Percentiles rank a stretch among this genome's conserved stretches.
These are phyloP conservation scores for Homarus americanus DNA, from an alignment of 1,140 invertebrate species.

Conservation along the genomic window DNA sequence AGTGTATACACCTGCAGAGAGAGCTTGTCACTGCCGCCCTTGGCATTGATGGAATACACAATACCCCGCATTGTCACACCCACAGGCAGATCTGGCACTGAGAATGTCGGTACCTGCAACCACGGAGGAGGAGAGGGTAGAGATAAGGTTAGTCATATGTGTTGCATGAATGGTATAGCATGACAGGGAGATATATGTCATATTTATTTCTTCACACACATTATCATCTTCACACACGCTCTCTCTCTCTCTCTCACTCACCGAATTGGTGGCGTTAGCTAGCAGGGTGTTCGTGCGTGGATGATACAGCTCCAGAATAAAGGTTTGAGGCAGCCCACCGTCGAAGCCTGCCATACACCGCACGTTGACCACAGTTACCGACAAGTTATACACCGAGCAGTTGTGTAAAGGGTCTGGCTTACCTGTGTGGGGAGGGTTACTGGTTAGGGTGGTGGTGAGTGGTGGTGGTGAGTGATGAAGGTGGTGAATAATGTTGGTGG, in stretches of 20 bases:
- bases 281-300: background rate
- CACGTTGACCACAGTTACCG: constrained; percentile 21
- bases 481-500: no score
- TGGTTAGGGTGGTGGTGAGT: no score
- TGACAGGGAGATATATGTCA: no score
- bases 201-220: no score
- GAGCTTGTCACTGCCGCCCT: constrained; percentile 13
- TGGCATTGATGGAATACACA: constrained; percentile 34
- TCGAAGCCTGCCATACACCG: constrained; percentile 34
- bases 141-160: no score
- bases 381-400: constrained; percentile 30
- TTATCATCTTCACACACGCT: no score
- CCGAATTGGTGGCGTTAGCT: constrained; percentile 22
- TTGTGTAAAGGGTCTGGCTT: constrained; percentile 37
- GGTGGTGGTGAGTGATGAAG: no score
- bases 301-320: constrained; percentile 28
- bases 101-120: constrained; percentile 19
- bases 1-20: constrained; percentile 38
- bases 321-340: constrained; percentile 27
- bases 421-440: background rate
- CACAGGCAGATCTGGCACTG: background rate
- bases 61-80: constrained; percentile 1
- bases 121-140: no score
- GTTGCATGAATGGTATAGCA: no score
- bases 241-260: no score